Conservation (phyloP, 2,113 vertebrate species). For the Hydrochoerus hydrochaeris region DNA sequence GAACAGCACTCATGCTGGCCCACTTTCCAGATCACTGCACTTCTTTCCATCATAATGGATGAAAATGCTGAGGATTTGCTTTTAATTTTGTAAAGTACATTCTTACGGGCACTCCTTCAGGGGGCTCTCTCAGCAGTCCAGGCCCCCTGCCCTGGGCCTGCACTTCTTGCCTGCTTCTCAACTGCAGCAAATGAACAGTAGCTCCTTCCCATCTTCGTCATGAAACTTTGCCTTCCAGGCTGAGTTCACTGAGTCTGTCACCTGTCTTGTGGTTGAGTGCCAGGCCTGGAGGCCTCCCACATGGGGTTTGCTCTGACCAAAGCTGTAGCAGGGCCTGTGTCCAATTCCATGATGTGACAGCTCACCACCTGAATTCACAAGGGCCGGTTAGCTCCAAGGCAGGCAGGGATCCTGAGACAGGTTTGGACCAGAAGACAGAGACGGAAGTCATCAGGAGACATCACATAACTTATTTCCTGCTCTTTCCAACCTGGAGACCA, state of each 20-base stretch:
- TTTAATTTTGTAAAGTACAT: not conserved
- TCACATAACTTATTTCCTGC: not conserved
- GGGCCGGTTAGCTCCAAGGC: too few species aligned
- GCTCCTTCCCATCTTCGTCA: not conserved
- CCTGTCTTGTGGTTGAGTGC: not conserved
- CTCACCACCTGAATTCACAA: not conserved
- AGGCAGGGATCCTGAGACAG: not conserved
- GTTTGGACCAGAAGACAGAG: not conserved
- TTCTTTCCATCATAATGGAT: not conserved
- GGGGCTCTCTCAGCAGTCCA: not conserved
- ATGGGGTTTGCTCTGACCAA: not conserved
- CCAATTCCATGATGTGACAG: too few species aligned
- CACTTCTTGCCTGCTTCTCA: not conserved
- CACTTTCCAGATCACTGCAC: not conserved
- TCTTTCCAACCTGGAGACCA: not conserved
- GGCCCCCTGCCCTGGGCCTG: not conserved
- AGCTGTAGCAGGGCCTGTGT: not conserved
- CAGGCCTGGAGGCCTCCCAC: too few species aligned
- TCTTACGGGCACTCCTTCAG: not conserved
- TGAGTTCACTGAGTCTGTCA: not conserved
- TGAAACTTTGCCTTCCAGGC: too few species aligned
- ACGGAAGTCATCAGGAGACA: not conserved
- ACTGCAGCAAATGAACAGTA: not conserved
- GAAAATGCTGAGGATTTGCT: not conserved
- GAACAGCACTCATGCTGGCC: not conserved